Conservation (phyloP, 2,888 invertebrate genomes). For the Agonopterix arenella region DNA sequence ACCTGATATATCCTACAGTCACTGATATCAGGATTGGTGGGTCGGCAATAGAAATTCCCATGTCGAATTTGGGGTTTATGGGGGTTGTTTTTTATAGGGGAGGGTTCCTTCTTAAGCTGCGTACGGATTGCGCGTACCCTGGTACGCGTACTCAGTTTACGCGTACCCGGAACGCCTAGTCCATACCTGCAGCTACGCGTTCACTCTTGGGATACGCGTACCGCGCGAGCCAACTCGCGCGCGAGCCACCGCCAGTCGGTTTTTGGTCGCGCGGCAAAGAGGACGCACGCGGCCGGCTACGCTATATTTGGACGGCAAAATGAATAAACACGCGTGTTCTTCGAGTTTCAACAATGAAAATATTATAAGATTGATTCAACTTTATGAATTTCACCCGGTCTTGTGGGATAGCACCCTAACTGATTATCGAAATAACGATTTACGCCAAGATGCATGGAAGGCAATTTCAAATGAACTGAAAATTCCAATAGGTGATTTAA, state of each 20-base stretch:
- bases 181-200: constrained; percentile 18
- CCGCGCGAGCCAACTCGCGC: constrained; percentile 12
- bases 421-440: constrained; percentile 13
- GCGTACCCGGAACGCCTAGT: constrained; percentile 15
- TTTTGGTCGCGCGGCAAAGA: constrained; percentile 21
- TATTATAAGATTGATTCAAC: constrained; percentile 16
- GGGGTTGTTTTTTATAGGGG: too few relatives aligned
- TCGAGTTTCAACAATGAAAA: constrained; percentile 14
- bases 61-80: too few relatives aligned
- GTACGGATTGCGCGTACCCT: constrained; percentile 8
- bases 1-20: too few relatives aligned
- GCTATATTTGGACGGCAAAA: constrained; percentile 21
- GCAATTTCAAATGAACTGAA: constrained; percentile 16
- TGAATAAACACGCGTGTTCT: constrained; percentile 10
- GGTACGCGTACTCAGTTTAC: constrained; percentile 14
- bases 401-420: constrained; percentile 17
- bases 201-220: constrained; percentile 14
- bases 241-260: constrained; percentile 18
- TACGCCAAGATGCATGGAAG: constrained; percentile 18
- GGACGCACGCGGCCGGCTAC: constrained; percentile 13
- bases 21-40: too few relatives aligned
- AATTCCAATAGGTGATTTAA: constrained; percentile 6
- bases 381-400: constrained; percentile 19
- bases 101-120: constrained; percentile 12
- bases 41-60: too few relatives aligned